Evolutionary conservation across 2,113 vertebrate genomes (phyloP).

Genomic region (Crypturellus undulatus): DNA sequence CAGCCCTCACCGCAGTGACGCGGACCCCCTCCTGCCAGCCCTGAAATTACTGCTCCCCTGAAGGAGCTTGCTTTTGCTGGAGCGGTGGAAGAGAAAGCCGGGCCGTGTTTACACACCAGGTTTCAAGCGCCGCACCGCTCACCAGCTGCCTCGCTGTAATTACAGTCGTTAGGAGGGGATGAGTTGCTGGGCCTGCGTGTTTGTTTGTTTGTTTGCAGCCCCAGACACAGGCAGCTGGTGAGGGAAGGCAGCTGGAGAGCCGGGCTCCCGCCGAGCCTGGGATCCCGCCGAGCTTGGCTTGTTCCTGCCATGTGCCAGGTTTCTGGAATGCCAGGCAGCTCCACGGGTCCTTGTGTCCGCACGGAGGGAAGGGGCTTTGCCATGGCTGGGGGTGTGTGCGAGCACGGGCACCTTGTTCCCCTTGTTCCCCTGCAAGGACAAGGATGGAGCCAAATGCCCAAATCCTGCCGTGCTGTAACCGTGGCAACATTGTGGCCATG

Average conservation of each 20-base stretch:
- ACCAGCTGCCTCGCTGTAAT: slow-evolving; percentile 54
- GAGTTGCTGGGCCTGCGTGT: slow-evolving; percentile 45
- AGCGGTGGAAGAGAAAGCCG: not conserved
- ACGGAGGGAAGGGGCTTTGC: not conserved
- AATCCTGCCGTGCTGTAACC: not conserved
- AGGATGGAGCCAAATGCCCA: not conserved
- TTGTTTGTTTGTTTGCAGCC: slow-evolving; percentile 46
- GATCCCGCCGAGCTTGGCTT: not conserved
- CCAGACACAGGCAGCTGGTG: not conserved
- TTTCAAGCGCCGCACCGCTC: not conserved
- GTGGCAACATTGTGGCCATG: accelerated
- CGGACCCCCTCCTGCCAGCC: slow-evolving; percentile 5
- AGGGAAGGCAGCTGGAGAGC: slow-evolving; percentile 16
- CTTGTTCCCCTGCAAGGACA: not conserved
- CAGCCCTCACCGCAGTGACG: not conserved
- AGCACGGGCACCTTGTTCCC: not conserved
- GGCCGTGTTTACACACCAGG: slow-evolving; percentile 54
- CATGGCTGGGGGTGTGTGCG: not conserved
- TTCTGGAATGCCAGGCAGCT: not conserved
- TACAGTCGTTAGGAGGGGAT: not conserved
- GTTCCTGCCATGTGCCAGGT: not conserved
- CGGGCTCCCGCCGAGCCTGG: not conserved
- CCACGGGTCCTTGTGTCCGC: accelerated
- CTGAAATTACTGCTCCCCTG: slow-evolving; percentile 33
- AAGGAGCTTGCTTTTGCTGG: slow-evolving; percentile 38